A percentile compares a stretch with the other conserved stretches of the same genome.
phyloP scores from a whole-genome alignment of 2,113 vertebrate species.

The Mugil cephalus region DNA sequence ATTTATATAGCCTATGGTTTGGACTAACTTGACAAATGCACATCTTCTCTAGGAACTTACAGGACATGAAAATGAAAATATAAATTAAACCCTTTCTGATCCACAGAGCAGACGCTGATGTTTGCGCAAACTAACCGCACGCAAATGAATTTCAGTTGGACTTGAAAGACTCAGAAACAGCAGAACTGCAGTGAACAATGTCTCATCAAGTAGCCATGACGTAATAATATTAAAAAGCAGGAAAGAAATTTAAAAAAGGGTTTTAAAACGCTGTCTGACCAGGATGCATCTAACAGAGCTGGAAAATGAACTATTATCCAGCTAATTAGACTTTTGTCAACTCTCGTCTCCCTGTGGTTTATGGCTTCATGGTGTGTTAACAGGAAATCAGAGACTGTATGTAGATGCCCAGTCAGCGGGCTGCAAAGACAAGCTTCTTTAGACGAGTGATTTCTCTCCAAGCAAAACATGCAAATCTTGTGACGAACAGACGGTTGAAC shows the following conservation, averaged over 20 bases:
- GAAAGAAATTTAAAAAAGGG: neutral
- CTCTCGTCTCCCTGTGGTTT: constrained; percentile 23
- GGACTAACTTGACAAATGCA: too few relatives aligned
- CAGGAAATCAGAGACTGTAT: neutral
- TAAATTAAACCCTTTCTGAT: neutral
- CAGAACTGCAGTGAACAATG: neutral
- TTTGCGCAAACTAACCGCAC: neutral
- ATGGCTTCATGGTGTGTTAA: constrained; percentile 66
- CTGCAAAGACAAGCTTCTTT: constrained; percentile 45
- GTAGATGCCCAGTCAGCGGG: constrained; percentile 36
- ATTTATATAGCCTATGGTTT: too few relatives aligned
- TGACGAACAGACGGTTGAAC: constrained; percentile 8
- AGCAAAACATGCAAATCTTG: constrained; percentile 69
- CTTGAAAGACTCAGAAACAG: neutral
- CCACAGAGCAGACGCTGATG: neutral
- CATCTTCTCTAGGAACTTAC: too few relatives aligned
- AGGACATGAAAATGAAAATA: neutral
- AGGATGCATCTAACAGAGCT: neutral
- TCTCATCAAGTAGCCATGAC: constrained; percentile 10
- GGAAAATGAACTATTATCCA: neutral
- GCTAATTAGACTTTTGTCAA: neutral
- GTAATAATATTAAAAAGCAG: neutral
- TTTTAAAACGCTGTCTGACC: constrained; percentile 26
- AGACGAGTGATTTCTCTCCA: constrained; percentile 50
- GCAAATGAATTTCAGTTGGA: constrained; percentile 31